Base-by-base conservation (phyloP, 2,888 invertebrate species). In the Melinopterus prodromus region DNA sequence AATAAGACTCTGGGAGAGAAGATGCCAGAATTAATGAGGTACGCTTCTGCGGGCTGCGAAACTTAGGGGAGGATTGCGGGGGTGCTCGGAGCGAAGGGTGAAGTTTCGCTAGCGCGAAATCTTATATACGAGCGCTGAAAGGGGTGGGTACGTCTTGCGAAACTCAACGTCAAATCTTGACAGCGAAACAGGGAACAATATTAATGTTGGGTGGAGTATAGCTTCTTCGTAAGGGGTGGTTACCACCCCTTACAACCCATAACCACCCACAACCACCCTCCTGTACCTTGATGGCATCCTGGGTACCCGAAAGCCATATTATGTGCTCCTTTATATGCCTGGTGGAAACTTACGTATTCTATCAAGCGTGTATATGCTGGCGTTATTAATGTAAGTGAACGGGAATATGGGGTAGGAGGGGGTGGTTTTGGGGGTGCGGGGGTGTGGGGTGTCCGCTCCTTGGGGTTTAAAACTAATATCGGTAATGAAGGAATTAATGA, bases 141-240 rank as follows among this genome's bases (percentile, higher is more conserved):
- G 53, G 53, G 53, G 53, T 53, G 53, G 53, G 53, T 53, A 53
- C 53, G 53, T 53, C 53, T 53, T 53, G 53, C 53, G 53, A 53
- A 53, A 53, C 53, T 53, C 53, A 53, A 53, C 53, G 53, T 53
- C 53, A 53, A 53, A 4, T 53, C 53, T 7, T 53, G 53, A 53
- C 53, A 53, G 53, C 2, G 53, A 53, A 53, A 53, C 53, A 53
- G 53, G 53, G 53, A 53, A 53, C 53, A 53, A 53, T 53, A 53
- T 53, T 53, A 53, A 53, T 53, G 53, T 1, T 53, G 53, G 26
- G 9, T 53, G 53, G 53, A 4, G 12, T 53, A 53, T 7, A 53
- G 53, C 53, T 53, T 53, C 53, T 53, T 53, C 53, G 7, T 53
- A 53, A 53, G 53, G 53, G 53, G 53, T 53, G 1, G 53, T 7